Conservation (phyloP, 1,140 invertebrate species). For the Drosophila tani region DNA sequence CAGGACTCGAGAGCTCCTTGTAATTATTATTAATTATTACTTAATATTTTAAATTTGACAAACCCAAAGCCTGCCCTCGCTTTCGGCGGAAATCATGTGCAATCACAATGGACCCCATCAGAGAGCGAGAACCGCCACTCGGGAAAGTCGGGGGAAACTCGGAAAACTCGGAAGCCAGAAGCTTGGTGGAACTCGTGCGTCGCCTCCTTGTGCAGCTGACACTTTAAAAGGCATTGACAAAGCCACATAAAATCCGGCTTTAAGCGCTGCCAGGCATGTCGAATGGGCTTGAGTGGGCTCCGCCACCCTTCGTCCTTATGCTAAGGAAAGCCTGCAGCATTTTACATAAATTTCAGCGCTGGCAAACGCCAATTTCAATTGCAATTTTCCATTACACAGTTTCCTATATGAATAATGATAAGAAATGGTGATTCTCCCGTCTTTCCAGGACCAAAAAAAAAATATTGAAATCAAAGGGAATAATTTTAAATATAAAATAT, state of each 20-base stretch:
- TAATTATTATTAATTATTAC: no score
- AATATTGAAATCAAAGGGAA: no score
- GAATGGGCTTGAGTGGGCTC: constrained; percentile 39
- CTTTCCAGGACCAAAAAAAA: no score
- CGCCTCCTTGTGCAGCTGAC: constrained; percentile 63
- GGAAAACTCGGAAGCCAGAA: constrained; percentile 9
- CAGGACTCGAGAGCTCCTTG: background rate
- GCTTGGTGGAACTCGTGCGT: constrained; percentile 41
- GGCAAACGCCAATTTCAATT: constrained; percentile 71
- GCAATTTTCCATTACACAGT: constrained; percentile 63
- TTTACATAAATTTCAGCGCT: constrained; percentile 72
- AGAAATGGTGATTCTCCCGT: no score
- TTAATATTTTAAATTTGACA: background rate
- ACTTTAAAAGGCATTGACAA: constrained; percentile 72
- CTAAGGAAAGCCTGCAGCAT: constrained; percentile 62
- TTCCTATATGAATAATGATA: background rate
- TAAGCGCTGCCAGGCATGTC: constrained; percentile 71
- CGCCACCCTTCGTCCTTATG: constrained; percentile 37
- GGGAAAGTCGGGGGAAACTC: constrained; percentile 7
- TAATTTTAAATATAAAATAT: no score
- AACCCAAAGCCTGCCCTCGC: constrained; percentile 20
- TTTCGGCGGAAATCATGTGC: constrained; percentile 15
- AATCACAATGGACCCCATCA: constrained; percentile 34
- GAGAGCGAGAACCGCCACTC: background rate
- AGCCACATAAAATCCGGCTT: constrained; percentile 64